Conservation (phyloP, 2,113 vertebrate species). For the Alethe castanea region DNA sequence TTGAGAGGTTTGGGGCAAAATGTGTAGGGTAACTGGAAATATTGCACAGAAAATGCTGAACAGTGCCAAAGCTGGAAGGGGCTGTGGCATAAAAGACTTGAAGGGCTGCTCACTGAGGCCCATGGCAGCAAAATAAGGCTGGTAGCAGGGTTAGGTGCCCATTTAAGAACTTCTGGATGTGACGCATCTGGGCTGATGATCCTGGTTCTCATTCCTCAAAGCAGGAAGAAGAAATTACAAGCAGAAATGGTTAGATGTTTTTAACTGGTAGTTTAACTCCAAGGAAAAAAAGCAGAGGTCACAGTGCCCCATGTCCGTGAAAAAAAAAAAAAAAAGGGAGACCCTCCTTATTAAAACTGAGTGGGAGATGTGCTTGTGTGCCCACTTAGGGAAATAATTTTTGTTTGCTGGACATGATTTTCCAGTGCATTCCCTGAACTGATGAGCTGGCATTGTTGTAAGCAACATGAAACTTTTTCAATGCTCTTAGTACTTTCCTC, state of each 20-base stretch:
- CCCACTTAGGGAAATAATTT: neutral
- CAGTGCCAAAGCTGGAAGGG: neutral
- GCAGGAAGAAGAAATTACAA: neutral
- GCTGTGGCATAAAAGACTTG: neutral
- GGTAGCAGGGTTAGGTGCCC: neutral
- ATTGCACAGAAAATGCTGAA: neutral
- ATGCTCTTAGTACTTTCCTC: neutral
- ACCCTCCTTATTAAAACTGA: neutral
- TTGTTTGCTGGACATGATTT: neutral
- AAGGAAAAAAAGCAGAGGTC: neutral
- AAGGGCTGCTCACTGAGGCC: neutral
- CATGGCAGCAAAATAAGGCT: neutral
- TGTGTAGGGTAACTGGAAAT: constrained; percentile 2
- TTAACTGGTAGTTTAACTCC: neutral
- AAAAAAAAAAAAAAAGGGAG: neutral
- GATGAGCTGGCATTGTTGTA: neutral
- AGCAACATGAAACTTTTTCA: neutral
- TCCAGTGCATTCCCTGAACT: neutral
- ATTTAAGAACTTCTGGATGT: neutral
- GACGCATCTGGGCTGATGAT: neutral
- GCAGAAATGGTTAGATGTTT: neutral
- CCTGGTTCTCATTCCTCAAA: neutral
- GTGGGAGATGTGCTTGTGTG: neutral
- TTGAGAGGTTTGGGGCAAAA: constrained; percentile 1
- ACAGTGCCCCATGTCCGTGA: neutral